Base-by-base conservation (phyloP, 2,113 vertebrate species). In the Edolisoma coerulescens region DNA sequence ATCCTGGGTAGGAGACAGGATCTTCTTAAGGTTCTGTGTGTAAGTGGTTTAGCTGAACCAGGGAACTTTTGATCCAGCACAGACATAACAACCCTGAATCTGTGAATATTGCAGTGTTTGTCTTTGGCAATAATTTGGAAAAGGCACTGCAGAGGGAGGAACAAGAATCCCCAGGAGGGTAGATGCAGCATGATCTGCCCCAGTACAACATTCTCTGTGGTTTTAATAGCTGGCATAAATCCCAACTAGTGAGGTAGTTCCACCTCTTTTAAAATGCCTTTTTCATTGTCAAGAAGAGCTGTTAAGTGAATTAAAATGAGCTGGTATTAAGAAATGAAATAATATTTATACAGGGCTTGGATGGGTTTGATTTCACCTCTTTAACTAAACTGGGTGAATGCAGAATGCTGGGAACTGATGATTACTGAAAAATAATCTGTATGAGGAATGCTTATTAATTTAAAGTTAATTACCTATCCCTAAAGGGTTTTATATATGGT, bases 91-190 rank as follows among this genome's bases (percentile, higher is more conserved):
- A 78, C 49, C 30, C 77, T 19, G 39, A 54, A 92, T 78, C 27
- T 87, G 33, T 45, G 85, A 95, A 87, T 89, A 78, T 21, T 89
- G 30, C 60, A 87, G 39, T 89, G 69, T 89, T 91, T 95, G 50
- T 88, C 83, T 94, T 86, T 50, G 81, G 77, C 69, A 93, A 53
- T 89, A 91, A 78, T 61, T 81, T 75, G 56, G 47, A 87, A 80
- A 86, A 91, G 45, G 59, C 76, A 65, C 23, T 65, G 50, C 63
- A 84, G 69, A 93, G 39, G 27, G 64, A 84, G 69, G 39, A 94
- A 78, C 22, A 75, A 78, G 39, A 91, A 91, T 68, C 33, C 89
- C 56, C 77, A 75, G 44, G 64, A 71, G 60, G 33, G 35, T 39
- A 94, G 73, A 94, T 53, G 52, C 42, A 93, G 73, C 15, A 7